Conservation (phyloP, 2,113 vertebrate genomes). For the Isichthys henryi region DNA sequence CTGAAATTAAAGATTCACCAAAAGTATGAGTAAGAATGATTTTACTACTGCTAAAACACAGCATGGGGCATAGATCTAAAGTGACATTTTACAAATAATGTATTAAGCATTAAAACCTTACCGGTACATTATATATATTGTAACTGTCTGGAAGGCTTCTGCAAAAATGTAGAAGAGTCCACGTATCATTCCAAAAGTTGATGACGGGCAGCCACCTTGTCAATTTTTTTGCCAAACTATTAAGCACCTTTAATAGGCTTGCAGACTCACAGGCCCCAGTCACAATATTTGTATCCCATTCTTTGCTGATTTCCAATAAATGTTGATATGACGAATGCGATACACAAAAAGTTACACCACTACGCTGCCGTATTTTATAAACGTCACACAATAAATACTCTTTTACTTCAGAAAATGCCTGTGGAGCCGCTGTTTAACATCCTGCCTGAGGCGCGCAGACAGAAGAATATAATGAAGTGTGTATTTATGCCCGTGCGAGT, state of each 20-base stretch:
- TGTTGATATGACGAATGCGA: not conserved
- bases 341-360: not conserved
- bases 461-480: not conserved
- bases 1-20: not conserved
- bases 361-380: not conserved
- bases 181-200: not conserved
- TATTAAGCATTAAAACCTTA: not conserved
- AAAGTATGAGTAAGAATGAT: not conserved
- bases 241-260: not conserved
- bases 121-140: not conserved
- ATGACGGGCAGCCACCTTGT: not conserved
- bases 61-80: not conserved
- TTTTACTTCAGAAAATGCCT: not conserved
- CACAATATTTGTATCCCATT: not conserved
- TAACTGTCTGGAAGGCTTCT: not conserved
- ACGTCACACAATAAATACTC: not conserved
- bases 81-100: not conserved
- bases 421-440: not conserved
- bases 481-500: not conserved
- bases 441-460: not conserved
- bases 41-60: conserved; percentile 20
- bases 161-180: not conserved
- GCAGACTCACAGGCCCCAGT: not conserved
- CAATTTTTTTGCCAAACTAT: not conserved
- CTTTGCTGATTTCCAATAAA: not conserved